Conservation (phyloP, 1,140 invertebrate species). For the Aphidius gifuensis region DNA sequence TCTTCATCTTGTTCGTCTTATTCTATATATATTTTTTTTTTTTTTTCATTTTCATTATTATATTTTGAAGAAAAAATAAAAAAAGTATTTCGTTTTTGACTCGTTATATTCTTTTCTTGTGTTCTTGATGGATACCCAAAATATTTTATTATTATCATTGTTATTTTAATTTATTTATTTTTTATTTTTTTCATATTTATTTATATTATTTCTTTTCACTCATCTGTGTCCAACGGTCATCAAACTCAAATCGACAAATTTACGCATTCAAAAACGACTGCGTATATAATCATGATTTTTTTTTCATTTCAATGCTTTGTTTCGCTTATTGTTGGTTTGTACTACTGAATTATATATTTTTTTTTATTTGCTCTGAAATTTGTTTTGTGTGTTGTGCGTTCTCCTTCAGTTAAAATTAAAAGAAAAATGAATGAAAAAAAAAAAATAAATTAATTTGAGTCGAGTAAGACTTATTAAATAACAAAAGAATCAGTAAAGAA, state of each 20-base stretch:
- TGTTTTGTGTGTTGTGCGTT: too few species aligned
- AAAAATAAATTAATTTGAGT: too few species aligned
- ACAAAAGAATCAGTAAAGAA: too few species aligned
- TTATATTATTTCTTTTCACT: conserved; percentile 18
- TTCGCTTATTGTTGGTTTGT: too few species aligned
- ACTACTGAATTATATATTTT: too few species aligned
- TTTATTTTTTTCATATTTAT: conserved; percentile 2
- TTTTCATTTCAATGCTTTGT: too few species aligned
- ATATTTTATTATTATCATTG: not conserved
- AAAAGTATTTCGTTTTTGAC: conserved; percentile 17
- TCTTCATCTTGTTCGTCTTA: conserved; percentile 20
- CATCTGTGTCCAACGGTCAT: conserved; percentile 17
- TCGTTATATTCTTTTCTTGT: conserved; percentile 15
- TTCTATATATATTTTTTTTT: conserved; percentile 22
- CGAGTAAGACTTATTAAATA: too few species aligned
- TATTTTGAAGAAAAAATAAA: conserved; percentile 1
- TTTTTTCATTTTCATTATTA: conserved; percentile 18
- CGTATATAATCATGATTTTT: too few species aligned
- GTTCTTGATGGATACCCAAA: not conserved
- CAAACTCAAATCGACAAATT: not conserved
- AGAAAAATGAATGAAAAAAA: too few species aligned
- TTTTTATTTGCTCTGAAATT: too few species aligned
- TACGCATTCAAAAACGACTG: too few species aligned
- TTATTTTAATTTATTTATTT: conserved; percentile 1
- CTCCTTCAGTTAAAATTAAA: too few species aligned